Evolutionary conservation across 1,140 invertebrate species (phyloP), one percentile per base, ranked within the genome.

Genomic region (Drosophila rufa): DNA sequence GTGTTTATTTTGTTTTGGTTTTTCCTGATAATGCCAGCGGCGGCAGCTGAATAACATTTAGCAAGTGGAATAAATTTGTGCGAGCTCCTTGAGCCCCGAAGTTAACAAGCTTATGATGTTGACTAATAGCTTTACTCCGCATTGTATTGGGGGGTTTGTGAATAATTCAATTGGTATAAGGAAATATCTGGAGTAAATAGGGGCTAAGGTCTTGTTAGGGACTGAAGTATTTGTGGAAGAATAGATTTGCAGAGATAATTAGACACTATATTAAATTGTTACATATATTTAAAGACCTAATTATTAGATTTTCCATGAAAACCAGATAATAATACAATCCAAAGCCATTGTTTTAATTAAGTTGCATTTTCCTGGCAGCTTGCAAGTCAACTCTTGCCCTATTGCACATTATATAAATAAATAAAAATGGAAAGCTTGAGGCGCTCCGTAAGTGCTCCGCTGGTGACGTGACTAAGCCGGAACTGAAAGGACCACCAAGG

Each of bases 1-100:
- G 84, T 87, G 84, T 87, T 87, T 89, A 87, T 84, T 87, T 70
- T 66, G 68, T 75, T 86, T 75, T 62, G 67, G 50, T 45, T 47
- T 77, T 47, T 51, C 22, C 50, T 51, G 80, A 65, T 83, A 89
- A 89, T 77, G 67, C 59, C 58, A 46, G 17, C 68, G 51, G 38
- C 40, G 45, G 11, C 67, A 73, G 68, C 55, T 60, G 70, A 73
- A 74, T 73, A 74, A 51, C 68, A 59, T 73, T 73, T 59, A 51
- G 38, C 36, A 12, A 60, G 22, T 73, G 55, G 68, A 73, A 74
- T 60, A 74, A 33, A 73, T 59, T 73, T 36, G 0, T 27, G 0
- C 17, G 14, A 19, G 51, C 51, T 22, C 6, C 38, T 27, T 59
- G 65, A 51, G 19, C 25, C 19, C 25, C 5, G 5, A 69, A 38